phyloP scores from a whole-genome alignment of 2,797 vertebrate species.

The Fratercula arctica region DNA sequence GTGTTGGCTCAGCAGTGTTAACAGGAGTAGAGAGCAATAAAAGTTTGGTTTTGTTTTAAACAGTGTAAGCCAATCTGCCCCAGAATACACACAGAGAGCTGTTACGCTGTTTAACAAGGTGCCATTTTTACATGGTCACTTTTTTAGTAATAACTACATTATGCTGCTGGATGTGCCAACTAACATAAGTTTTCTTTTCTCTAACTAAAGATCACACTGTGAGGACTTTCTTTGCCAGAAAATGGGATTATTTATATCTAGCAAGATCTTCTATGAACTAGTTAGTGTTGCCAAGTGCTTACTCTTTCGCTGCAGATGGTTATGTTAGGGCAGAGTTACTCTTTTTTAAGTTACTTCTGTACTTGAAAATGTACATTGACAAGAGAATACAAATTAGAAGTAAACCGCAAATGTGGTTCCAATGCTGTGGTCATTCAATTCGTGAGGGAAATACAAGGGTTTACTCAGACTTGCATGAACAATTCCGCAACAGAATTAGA shows the following conservation, averaged over 20 bases:
- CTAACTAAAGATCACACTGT: conserved; percentile 43
- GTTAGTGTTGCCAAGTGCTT: conserved; percentile 21
- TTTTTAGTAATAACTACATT: conserved; percentile 57
- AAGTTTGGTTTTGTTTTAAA: conserved; percentile 54
- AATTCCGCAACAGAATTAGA: neutral
- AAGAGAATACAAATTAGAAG: conserved; percentile 6
- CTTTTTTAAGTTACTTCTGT: conserved; percentile 9
- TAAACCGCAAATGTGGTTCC: neutral
- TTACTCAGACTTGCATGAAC: conserved; percentile 36
- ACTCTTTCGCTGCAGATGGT: conserved; percentile 46
- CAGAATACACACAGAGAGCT: conserved; percentile 1
- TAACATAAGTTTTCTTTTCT: conserved; percentile 53
- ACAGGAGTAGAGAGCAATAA: conserved; percentile 36
- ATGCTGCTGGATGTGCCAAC: conserved; percentile 15
- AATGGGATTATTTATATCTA: conserved; percentile 54
- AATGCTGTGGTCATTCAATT: neutral
- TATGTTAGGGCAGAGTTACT: neutral
- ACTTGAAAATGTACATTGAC: conserved; percentile 4
- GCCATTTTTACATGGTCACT: conserved; percentile 44
- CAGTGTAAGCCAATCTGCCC: conserved; percentile 8
- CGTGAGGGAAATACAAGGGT: neutral
- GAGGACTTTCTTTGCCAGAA: conserved; percentile 44
- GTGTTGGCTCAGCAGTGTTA: conserved; percentile 15
- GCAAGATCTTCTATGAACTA: conserved; percentile 39
- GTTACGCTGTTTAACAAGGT: conserved; percentile 56